Conservation (phyloP, 2,888 invertebrate species). For the Pyrocoelia pectoralis region DNA sequence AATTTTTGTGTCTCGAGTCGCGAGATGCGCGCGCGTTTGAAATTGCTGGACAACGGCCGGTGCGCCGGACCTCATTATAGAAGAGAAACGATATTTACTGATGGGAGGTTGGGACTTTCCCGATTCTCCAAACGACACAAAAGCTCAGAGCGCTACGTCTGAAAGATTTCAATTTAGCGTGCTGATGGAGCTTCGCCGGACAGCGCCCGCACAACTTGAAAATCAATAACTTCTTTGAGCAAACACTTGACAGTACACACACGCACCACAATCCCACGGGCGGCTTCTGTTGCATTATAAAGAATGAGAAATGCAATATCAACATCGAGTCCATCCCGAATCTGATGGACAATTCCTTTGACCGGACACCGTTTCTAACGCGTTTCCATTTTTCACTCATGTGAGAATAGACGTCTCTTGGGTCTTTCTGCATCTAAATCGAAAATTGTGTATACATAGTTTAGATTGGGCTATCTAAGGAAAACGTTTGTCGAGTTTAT, state of each 20-base stretch:
- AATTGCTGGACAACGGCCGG: conserved; percentile 37
- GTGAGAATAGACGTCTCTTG: conserved; percentile 24
- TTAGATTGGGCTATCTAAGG: conserved; percentile 20
- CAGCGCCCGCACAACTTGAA: conserved; percentile 55
- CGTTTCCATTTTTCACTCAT: conserved; percentile 35
- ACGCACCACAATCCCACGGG: conserved; percentile 58
- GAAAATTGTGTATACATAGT: conserved; percentile 32
- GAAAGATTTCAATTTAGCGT: conserved; percentile 60
- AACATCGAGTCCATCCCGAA: conserved; percentile 34
- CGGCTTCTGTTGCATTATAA: conserved; percentile 61
- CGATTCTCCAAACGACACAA: conserved; percentile 42
- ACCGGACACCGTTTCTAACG: conserved; percentile 39
- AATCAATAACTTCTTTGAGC: conserved; percentile 62
- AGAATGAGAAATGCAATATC: conserved; percentile 63
- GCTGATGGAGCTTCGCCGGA: conserved; percentile 48
- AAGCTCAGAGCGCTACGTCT: conserved; percentile 51
- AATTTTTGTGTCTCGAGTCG: conserved; percentile 73
- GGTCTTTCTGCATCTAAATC: conserved; percentile 25
- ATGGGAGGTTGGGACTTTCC: conserved; percentile 52
- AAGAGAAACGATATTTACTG: conserved; percentile 57
- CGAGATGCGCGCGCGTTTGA: conserved; percentile 53
- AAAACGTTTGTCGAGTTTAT: conserved; percentile 18
- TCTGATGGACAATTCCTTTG: conserved; percentile 37
- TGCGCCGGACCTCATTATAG: conserved; percentile 48
- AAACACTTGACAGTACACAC: conserved; percentile 61